phyloP scores from a whole-genome alignment of 2,113 vertebrate genomes.

The Anas platyrhynchos region DNA sequence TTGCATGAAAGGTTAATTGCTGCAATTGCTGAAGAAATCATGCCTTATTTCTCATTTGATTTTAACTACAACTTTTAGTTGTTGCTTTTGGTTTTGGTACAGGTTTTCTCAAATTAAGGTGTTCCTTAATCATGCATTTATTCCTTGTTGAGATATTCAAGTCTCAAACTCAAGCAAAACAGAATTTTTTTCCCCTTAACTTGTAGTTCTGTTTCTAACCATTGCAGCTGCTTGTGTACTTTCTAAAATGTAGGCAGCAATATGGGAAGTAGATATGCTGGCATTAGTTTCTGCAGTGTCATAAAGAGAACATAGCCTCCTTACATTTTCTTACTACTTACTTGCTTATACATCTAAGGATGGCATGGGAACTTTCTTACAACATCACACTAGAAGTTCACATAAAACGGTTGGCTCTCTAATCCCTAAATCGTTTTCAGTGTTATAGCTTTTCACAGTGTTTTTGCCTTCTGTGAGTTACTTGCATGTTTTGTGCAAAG shows the following conservation, averaged over 20 bases:
- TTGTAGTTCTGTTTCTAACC: neutral
- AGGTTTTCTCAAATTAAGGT: neutral
- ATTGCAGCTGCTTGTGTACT: neutral
- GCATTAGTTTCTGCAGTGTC: neutral
- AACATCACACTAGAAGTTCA: neutral
- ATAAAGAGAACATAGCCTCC: neutral
- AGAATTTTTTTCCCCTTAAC: neutral
- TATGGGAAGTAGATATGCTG: neutral
- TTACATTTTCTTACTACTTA: neutral
- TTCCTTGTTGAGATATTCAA: neutral
- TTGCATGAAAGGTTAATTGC: neutral
- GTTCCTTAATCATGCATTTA: neutral
- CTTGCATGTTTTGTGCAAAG: neutral
- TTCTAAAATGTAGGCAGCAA: neutral
- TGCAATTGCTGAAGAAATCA: neutral
- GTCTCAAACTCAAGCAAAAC: neutral
- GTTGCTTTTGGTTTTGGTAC: neutral
- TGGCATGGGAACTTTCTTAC: neutral
- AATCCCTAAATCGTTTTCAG: neutral
- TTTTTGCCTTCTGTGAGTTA: neutral
- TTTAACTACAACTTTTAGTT: neutral
- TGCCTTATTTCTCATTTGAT: conserved; percentile 1
- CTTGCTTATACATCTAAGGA: neutral
- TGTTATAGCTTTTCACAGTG: neutral
- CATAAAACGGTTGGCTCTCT: neutral